Evolutionary conservation across 2,888 invertebrate species (phyloP).

Genomic region (Thysanoteuthis rhombus): DNA sequence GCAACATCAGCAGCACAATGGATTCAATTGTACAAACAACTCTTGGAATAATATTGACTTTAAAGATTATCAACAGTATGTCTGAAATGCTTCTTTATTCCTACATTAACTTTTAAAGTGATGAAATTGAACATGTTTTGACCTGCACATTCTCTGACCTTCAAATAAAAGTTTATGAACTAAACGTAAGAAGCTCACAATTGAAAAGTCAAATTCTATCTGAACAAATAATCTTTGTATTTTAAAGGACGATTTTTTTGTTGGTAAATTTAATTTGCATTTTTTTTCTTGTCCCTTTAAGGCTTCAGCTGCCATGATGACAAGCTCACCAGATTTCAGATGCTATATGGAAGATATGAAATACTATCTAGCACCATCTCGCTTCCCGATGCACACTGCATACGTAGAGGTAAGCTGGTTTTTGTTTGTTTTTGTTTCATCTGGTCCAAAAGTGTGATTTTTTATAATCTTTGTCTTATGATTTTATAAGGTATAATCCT

Average conservation of each 20-base stretch:
- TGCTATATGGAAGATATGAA: slow-evolving; percentile 56
- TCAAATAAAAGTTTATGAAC: neutral
- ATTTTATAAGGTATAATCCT: no score
- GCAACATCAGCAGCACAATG: no score
- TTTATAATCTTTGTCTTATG: no score
- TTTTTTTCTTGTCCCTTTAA: slow-evolving; percentile 36
- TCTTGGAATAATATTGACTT: no score
- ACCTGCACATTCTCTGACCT: no score
- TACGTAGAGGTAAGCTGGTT: slow-evolving; percentile 53
- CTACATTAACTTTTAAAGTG: no score
- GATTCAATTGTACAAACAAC: no score
- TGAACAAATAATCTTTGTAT: neutral
- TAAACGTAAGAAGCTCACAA: neutral
- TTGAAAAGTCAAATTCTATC: neutral
- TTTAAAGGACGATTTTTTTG: neutral
- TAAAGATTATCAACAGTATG: no score
- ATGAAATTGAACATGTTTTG: no score
- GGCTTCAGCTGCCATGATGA: slow-evolving; percentile 50
- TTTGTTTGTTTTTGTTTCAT: neutral
- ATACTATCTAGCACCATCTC: slow-evolving; percentile 55
- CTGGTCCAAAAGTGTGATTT: no score
- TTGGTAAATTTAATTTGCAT: neutral
- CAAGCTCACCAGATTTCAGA: slow-evolving; percentile 52
- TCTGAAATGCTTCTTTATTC: no score
- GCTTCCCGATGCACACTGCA: slow-evolving; percentile 59